Percentiles rank a stretch among this genome's conserved stretches.
Evolutionary conservation across 2,888 invertebrate species (phyloP).

Genomic region (Rotaria magnacalcarata): DNA sequence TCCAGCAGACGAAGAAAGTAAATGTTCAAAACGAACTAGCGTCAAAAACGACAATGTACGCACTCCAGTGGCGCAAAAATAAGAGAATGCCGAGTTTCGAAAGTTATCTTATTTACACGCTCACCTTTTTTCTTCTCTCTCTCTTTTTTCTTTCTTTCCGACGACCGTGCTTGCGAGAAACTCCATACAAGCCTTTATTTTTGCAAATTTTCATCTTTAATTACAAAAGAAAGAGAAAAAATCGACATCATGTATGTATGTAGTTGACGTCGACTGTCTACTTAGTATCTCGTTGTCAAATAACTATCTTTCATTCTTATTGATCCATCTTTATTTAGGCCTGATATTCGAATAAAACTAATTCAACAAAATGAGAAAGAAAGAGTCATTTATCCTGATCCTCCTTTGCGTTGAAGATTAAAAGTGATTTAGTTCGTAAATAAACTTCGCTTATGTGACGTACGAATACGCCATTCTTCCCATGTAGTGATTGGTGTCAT

Average conservation of each 20-base stretch:
- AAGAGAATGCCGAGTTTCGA: neutral
- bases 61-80: too few species aligned
- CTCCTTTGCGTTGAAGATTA: too few species aligned
- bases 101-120: neutral
- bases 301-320: neutral
- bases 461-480: too few species aligned
- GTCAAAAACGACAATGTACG: neutral
- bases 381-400: too few species aligned
- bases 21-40: neutral
- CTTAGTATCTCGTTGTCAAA: neutral
- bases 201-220: neutral
- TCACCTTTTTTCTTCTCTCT: neutral
- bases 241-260: neutral
- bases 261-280: neutral
- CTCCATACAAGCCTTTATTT: neutral
- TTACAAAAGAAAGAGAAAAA: neutral
- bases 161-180: too few species aligned
- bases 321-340: neutral
- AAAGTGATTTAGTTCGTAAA: too few species aligned
- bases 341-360: neutral
- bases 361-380: neutral
- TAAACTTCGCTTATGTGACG: too few species aligned
- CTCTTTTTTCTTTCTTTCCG: neutral
- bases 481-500: too few species aligned
- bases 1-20: neutral